Evolutionary conservation across 1,140 invertebrate species (phyloP).

Genomic region (Solenopsis fugax): DNA sequence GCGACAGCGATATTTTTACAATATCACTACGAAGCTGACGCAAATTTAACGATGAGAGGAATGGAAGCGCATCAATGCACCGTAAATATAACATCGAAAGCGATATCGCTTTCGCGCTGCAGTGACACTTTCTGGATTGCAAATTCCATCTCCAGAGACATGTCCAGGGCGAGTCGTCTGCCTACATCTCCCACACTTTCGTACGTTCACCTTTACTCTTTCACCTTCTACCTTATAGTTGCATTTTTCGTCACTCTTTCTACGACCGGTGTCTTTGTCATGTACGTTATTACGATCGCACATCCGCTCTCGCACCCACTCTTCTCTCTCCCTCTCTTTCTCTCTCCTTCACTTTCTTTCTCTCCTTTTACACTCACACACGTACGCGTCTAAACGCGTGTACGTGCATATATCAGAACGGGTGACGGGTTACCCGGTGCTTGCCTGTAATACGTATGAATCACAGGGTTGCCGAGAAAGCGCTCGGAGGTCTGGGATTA

Average conservation of each 20-base stretch:
- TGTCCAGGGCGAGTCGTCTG: slow-evolving; percentile 32
- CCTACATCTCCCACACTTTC: slow-evolving; percentile 12
- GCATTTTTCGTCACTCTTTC: slow-evolving; percentile 12
- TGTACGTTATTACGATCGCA: slow-evolving; percentile 43
- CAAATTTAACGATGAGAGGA: slow-evolving; percentile 39
- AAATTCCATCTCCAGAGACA: slow-evolving; percentile 47
- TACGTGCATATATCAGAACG: slow-evolving; percentile 48
- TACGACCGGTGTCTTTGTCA: slow-evolving; percentile 47
- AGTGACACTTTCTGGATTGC: slow-evolving; percentile 57
- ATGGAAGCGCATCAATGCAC: slow-evolving; percentile 11
- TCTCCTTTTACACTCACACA: neutral
- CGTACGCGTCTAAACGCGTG: neutral
- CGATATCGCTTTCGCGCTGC: slow-evolving; percentile 24
- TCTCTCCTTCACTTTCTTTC: neutral
- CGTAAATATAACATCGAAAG: slow-evolving; percentile 49
- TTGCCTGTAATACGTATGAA: slow-evolving; percentile 62
- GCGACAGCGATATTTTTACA: slow-evolving; percentile 6
- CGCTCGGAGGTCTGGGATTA: slow-evolving; percentile 54
- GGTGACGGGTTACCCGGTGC: slow-evolving; percentile 52
- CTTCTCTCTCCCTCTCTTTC: neutral
- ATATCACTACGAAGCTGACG: slow-evolving; percentile 19
- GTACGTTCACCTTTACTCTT: slow-evolving; percentile 26
- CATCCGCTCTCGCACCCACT: neutral
- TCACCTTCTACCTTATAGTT: neutral
- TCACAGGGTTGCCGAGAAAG: slow-evolving; percentile 58